Evolutionary conservation across 2,888 invertebrate species (phyloP), one percentile per base, ranked within the genome.

Genomic region (Cerceris rybyensis): DNA sequence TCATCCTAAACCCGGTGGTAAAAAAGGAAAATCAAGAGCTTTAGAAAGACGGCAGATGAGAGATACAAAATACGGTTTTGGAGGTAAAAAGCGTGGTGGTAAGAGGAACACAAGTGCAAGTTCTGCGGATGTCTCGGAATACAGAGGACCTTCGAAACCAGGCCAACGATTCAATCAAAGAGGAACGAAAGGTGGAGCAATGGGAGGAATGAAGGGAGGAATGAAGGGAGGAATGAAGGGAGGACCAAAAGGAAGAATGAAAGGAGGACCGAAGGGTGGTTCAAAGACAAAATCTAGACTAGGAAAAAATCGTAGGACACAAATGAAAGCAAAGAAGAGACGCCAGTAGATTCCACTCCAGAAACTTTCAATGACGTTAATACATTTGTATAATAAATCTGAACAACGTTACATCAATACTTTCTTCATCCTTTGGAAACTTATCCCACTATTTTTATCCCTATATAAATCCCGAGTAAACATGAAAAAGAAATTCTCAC

Each of bases 41-140:
- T 83, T 92, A 13, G 93, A 93, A 8, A 95, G 94, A 91, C 93
- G 96, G 81, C 94, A 95, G 80, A 93, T 94, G 88, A 97, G 97
- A 90, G 96, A 98, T 90, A 94, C 96, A 72, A 98, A 97, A 91
- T 99, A 96, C 93, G 99, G 99, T 0, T 98, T 97, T 93, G 99
- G 99, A 46, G 99, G 99, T 0, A 98, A 98, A 91, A 99, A 99
- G 93, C 96, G 96, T 89, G 96, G 98, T 0, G 94, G 94, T 0
- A 99, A 99, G 92, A 93, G 94, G 59, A 99, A 99, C 90, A 98
- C 97, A 0, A 96, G 95, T 83, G 95, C 96, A 0, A 98, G 98
- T 82, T 93, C 96, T 0, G 94, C 94, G 46, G 95, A 96, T 89
- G 94, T 95, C 88, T 94, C 94, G 14, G 95, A 95, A 49, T 94